Evolutionary conservation across 2,113 vertebrate genomes (phyloP), one percentile per base, ranked within the genome.

Genomic region (Haemorhous mexicanus): DNA sequence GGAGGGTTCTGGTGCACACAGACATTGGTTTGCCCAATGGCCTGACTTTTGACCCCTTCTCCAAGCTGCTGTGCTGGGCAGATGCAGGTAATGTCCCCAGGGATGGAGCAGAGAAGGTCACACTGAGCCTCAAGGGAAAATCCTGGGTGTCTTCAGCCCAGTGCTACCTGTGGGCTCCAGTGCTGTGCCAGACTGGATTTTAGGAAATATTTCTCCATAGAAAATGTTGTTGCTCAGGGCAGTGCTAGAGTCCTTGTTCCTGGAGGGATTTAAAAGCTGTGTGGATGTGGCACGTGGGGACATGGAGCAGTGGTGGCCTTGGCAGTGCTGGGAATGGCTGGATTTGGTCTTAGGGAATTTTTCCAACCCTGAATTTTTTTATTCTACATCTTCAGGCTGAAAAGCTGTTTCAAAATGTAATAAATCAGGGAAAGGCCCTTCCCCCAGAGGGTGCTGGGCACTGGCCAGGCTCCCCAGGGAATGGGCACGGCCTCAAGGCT

Each of bases 11-110:
- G 95, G 98, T 99, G 89, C 98, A 98, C 18, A 98, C 98, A 10
- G 98, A 99, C 66, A 98, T 99, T 9, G 99, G 99, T 15, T 76
- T 99, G 94, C 99, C 99, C 33, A 99, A 99, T 7, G 99, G 98
- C 13, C 97, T 99, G 82, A 99, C 99, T 1, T 99, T 99, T 22
- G 99, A 99, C 92, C 96, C 97, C 11, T 97, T 98, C 53, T 96
- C 98, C 39, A 98, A 98, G 92, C 97, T 98, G 61, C 96, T 99
- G 55, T 99, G 99, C 95, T 99, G 99, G 99, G 99, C 99, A 15
- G 99, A 99, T 0, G 99, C 99, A 98, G 99, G 99, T 99, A 98
- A 82, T 0, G 23, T 50, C 53, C 16, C 43, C 9, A 3, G 7
- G 78, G 55, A 17, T 0, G 6, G 67, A 4, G 4, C 44, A n/a